Percentiles rank a stretch among this genome's conserved stretches.
Evolutionary conservation across 2,113 vertebrate genomes (phyloP).

Genomic region (Campylomormyrus tamandua): DNA sequence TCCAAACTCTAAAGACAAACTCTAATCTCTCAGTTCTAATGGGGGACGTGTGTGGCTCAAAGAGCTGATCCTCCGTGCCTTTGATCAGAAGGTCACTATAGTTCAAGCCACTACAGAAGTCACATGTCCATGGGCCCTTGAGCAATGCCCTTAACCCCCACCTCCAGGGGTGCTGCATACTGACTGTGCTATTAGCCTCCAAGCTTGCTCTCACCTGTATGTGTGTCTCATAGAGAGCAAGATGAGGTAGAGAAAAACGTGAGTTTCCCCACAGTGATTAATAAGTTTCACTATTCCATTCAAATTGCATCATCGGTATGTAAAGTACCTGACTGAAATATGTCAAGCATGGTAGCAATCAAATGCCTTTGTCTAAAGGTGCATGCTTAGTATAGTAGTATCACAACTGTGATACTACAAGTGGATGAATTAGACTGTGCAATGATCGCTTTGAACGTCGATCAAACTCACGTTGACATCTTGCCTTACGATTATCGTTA

Average conservation of each 20-base stretch:
- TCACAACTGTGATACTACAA: not conserved
- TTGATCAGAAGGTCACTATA: not conserved
- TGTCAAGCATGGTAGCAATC: not conserved
- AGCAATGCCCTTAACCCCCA: not conserved
- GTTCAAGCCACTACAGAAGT: not conserved
- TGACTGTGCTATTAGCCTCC: not conserved
- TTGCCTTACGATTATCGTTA: not conserved
- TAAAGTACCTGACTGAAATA: not conserved
- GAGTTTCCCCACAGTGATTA: not conserved
- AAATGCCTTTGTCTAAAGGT: not conserved
- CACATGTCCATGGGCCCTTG: not conserved
- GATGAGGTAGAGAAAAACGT: not conserved
- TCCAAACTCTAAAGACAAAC: not conserved
- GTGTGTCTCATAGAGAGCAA: not conserved
- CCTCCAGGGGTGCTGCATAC: not conserved
- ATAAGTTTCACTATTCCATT: not conserved
- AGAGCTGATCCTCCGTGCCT: not conserved
- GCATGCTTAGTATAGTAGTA: not conserved
- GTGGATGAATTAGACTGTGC: not conserved
- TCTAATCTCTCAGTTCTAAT: not conserved
- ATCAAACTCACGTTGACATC: not conserved
- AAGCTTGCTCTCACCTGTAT: not conserved
- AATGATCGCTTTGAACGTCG: not conserved
- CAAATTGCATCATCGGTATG: not conserved
- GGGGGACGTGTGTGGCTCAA: not conserved